Evolutionary conservation across 2,113 vertebrate species (phyloP), one percentile per base, ranked within the genome.

Genomic region (Platycercus adscitus): DNA sequence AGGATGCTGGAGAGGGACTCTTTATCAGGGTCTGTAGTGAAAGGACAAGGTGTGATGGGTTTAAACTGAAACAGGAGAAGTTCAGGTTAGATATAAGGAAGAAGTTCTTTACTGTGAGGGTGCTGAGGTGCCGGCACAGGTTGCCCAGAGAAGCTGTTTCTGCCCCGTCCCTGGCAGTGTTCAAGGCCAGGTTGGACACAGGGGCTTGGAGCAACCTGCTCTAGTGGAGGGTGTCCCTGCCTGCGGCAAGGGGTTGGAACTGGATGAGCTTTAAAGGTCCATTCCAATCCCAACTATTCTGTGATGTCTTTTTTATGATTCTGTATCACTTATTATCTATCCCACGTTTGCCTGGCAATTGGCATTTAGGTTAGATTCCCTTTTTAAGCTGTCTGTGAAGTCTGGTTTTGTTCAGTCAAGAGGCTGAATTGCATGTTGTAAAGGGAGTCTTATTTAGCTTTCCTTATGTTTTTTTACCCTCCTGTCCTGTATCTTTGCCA

Each of bases 311-410:
- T 15, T 58, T 23, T 35, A 58, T 58, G 56, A 35, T n/a, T 58
- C 33, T n/a, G 1, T 58, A 15, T 56, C 60, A 13, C 47, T 80
- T 44, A 6, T 9, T 37, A 20, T 12, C 41, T 25, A 7, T 19
- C 72, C 47, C 69, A 66, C 26, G 37, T 76, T 52, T 92, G 41
- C 28, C 76, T 76, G 61, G 41, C 33, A 41, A 3, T 15, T 31
- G 66, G 24, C 44, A 15, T 72, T 77, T 72, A 46, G 33, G n/a
- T 53, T 10, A 15, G 33, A 49, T 13, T 49, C 43, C 29, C 11
- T 2, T 70, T 86, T 77, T 35, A 53, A 64, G 24, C 63, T 0
- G 1, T 25, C 25, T 0, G 2, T 2, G 1, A 66, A 55, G 28
- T 44, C 46, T 50, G 33, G 24, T 16, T 5, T 64, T 19, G 6